Conservation (phyloP, 2,113 vertebrate species). For the Leptocoma aspasia region DNA sequence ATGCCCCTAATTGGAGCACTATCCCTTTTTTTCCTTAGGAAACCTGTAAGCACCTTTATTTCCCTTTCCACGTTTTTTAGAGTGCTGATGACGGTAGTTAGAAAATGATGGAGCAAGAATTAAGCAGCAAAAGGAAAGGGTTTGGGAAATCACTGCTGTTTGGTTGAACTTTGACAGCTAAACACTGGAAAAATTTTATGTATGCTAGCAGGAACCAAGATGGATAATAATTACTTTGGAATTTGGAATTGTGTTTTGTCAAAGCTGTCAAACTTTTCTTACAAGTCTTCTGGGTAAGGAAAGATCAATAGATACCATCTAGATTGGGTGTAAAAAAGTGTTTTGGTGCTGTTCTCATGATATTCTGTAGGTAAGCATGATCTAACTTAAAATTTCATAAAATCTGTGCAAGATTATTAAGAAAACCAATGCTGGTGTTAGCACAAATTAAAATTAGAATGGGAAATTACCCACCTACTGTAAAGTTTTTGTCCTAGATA, state of each 20-base stretch:
- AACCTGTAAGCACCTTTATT: conserved; percentile 81
- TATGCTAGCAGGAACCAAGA: not conserved
- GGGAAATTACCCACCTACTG: not conserved
- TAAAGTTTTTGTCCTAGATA: not conserved
- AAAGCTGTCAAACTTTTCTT: not conserved
- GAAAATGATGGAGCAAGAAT: not conserved
- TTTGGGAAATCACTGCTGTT: not conserved
- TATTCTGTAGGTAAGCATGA: not conserved
- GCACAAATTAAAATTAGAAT: not conserved
- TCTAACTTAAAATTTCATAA: not conserved
- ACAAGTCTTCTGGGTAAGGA: not conserved
- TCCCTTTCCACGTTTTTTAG: not conserved
- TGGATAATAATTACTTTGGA: not conserved
- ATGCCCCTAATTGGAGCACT: conserved; percentile 93
- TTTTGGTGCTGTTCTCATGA: not conserved
- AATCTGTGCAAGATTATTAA: not conserved
- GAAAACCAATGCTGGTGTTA: not conserved
- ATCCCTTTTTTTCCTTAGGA: conserved; percentile 93
- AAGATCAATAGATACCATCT: not conserved
- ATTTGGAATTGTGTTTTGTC: not conserved
- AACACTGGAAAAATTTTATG: not conserved
- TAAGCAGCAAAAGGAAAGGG: not conserved
- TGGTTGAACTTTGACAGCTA: not conserved
- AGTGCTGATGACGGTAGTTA: not conserved
- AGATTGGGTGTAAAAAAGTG: not conserved